Conservation (phyloP, 2,797 vertebrate genomes). For the Salmo trutta region DNA sequence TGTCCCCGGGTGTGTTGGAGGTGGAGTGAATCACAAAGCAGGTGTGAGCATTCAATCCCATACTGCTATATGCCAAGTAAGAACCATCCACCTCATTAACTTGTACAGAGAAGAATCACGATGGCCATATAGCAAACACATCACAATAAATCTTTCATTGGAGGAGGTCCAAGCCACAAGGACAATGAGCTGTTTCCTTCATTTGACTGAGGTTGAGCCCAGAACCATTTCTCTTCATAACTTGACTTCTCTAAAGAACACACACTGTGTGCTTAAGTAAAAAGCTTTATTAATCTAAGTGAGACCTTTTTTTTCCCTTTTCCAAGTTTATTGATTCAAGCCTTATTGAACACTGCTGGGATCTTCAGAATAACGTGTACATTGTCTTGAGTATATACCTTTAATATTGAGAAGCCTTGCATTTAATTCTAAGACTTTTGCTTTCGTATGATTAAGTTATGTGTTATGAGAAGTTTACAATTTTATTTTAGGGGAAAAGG, state of each 20-base stretch:
- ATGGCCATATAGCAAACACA: conserved; percentile 65
- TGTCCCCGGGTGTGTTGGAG: conserved; percentile 72
- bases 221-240: conserved; percentile 49
- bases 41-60: conserved; percentile 78
- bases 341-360: not conserved
- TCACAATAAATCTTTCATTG: conserved; percentile 70
- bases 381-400: not conserved
- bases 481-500: no score
- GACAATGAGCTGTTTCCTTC: conserved; percentile 65
- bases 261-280: not conserved
- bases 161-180: conserved; percentile 61
- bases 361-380: not conserved
- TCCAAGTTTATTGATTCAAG: not conserved
- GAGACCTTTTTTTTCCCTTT: not conserved
- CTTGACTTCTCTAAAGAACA: conserved; percentile 28
- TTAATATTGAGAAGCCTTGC: no score
- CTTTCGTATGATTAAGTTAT: no score
- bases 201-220: conserved; percentile 62
- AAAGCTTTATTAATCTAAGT: not conserved
- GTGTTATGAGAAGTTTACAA: no score
- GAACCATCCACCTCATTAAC: conserved; percentile 70
- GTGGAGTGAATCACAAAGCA: conserved; percentile 76
- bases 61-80: conserved; percentile 76
- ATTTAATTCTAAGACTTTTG: no score
- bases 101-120: conserved; percentile 70